These are phyloP conservation scores for Phrynocephalus forsythii DNA, from an alignment of 2,797 vertebrate species.

Conservation along the genomic window DNA sequence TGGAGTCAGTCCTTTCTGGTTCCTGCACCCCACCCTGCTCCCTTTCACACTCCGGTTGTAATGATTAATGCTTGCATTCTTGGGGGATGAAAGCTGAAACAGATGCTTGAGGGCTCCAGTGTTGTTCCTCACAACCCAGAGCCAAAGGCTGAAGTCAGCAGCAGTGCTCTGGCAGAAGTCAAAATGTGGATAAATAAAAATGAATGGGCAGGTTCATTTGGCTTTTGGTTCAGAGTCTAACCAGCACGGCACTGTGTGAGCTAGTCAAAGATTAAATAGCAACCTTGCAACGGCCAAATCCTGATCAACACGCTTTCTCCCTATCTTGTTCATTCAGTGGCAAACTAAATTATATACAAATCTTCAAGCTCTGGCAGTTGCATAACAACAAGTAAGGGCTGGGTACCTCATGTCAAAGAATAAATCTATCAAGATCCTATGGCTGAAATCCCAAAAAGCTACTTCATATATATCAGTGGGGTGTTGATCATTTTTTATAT, in stretches of 20 bases:
- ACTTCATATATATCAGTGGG: background rate
- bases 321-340: slow-evolving; percentile 17
- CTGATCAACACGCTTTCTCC: background rate
- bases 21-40: background rate
- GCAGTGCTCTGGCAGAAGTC: slow-evolving; percentile 64
- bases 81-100: slow-evolving; percentile 65
- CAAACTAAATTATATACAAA: background rate
- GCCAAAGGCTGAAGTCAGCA: slow-evolving; percentile 65
- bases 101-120: slow-evolving; percentile 66
- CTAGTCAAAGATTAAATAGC: slow-evolving; percentile 66
- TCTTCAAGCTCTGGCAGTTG: no score
- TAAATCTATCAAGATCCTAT: rapidly evolving
- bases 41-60: slow-evolving; percentile 71
- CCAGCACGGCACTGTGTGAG: slow-evolving; percentile 12
- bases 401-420: background rate
- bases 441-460: background rate
- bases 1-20: slow-evolving; percentile 53
- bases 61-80: slow-evolving; percentile 64
- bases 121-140: slow-evolving; percentile 60
- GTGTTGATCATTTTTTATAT: background rate
- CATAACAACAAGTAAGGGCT: no score
- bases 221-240: slow-evolving; percentile 31
- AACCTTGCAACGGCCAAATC: slow-evolving; percentile 54
- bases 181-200: slow-evolving; percentile 60
- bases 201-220: slow-evolving; percentile 46